Evolutionary conservation across 1,140 invertebrate species (phyloP).

Genomic region (Drosophila truncata): DNA sequence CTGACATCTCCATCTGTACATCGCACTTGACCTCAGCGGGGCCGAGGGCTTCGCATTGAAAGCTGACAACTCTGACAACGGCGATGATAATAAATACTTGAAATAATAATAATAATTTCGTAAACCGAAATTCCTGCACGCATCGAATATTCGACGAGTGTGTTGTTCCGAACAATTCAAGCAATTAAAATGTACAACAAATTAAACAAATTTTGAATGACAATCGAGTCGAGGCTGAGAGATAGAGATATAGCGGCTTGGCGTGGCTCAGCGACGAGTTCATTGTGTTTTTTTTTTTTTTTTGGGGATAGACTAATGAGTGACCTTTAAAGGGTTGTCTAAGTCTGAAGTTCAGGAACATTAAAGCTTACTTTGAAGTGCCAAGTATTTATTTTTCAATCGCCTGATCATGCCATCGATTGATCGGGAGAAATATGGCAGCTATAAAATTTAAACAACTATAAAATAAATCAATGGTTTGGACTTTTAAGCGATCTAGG

Average conservation of each 20-base stretch:
- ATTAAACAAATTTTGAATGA: conserved; percentile 77
- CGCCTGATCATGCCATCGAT: neutral
- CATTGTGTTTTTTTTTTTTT: too few species aligned
- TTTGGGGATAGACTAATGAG: conserved; percentile 27
- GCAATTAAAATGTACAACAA: conserved; percentile 77
- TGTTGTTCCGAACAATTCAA: conserved; percentile 49
- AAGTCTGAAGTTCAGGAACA: neutral
- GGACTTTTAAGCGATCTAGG: conserved; percentile 1
- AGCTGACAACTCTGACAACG: conserved; percentile 41
- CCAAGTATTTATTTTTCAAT: neutral
- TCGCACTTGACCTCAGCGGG: conserved; percentile 66
- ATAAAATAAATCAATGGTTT: conserved; percentile 17
- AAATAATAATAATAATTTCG: conserved; percentile 52
- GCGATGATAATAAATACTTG: conserved; percentile 55
- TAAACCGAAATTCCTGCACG: conserved; percentile 74
- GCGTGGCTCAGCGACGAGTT: conserved; percentile 17
- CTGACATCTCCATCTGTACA: conserved; percentile 36
- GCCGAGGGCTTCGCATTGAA: conserved; percentile 54
- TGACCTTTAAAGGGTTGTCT: conserved; percentile 32
- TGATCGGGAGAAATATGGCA: conserved; percentile 11
- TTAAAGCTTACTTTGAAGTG: neutral
- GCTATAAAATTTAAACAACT: conserved; percentile 20
- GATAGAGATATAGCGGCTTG: conserved; percentile 27
- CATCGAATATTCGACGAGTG: conserved; percentile 37
- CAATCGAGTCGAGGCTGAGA: conserved; percentile 54